A percentile compares a stretch with the other conserved stretches of the same genome.
phyloP scores from a whole-genome alignment of 1,140 invertebrate genomes.

The Sweltsa coloradensis region DNA sequence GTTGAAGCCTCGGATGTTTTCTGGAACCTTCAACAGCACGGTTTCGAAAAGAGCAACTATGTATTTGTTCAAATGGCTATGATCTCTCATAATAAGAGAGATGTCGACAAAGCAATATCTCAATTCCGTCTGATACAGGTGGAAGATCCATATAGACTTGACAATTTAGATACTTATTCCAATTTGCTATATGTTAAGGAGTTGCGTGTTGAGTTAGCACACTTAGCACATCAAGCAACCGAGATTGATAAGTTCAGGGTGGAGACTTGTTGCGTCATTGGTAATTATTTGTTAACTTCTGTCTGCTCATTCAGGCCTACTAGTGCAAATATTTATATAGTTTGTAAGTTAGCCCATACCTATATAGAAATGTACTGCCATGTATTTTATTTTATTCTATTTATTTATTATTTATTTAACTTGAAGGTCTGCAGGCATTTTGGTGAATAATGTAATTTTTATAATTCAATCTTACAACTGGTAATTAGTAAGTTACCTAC shows the following conservation, averaged over 20 bases:
- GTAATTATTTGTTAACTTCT: conserved; percentile 42
- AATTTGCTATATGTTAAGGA: conserved; percentile 93
- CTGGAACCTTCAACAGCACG: conserved; percentile 55
- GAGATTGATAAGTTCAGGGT: conserved; percentile 94
- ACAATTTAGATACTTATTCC: conserved; percentile 95
- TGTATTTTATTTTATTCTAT: too few species aligned
- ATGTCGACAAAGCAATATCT: conserved; percentile 79
- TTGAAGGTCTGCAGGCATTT: too few species aligned
- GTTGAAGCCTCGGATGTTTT: conserved; percentile 83
- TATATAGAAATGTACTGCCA: too few species aligned
- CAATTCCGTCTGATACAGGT: conserved; percentile 70
- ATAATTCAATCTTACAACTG: conserved; percentile 2
- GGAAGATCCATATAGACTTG: conserved; percentile 82
- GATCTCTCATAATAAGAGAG: conserved; percentile 84
- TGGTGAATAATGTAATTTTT: conserved; percentile 1
- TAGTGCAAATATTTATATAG: too few species aligned
- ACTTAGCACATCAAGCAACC: conserved; percentile 84
- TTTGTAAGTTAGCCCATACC: too few species aligned
- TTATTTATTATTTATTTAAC: too few species aligned
- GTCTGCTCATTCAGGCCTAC: too few species aligned
- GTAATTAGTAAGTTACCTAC: neutral
- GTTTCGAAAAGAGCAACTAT: conserved; percentile 80
- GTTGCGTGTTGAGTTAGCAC: conserved; percentile 80
- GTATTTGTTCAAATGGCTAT: conserved; percentile 86
- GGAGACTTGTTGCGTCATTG: conserved; percentile 97